Evolutionary conservation across 2,888 invertebrate species (phyloP).

Genomic region (Ligdia adustata): DNA sequence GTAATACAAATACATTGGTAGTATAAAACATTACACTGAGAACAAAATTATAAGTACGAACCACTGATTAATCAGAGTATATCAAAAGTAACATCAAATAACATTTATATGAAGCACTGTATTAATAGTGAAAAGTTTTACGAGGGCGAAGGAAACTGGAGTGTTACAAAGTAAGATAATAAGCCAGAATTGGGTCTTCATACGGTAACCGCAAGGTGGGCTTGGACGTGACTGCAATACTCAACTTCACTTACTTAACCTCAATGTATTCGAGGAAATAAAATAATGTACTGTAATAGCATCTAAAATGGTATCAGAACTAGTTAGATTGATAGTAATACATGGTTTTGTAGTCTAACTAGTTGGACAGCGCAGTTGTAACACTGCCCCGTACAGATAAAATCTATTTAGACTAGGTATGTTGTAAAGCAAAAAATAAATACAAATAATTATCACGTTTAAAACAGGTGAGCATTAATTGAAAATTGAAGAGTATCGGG

Average conservation of each 20-base stretch:
- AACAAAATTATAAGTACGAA: too few relatives aligned
- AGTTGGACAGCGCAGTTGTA: too few relatives aligned
- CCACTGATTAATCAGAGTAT: too few relatives aligned
- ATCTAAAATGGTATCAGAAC: too few relatives aligned
- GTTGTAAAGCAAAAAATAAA: too few relatives aligned
- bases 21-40: too few relatives aligned
- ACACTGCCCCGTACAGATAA: too few relatives aligned
- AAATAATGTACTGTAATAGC: conserved; percentile 31
- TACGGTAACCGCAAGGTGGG: conserved; percentile 48
- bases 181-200: conserved; percentile 48
- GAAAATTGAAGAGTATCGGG: conserved; percentile 36
- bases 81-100: conserved; percentile 15
- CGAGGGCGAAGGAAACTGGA: conserved; percentile 35
- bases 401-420: too few relatives aligned
- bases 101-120: conserved; percentile 15
- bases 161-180: conserved; percentile 58
- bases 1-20: too few relatives aligned
- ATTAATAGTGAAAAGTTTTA: conserved; percentile 36
- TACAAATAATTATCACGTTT: too few relatives aligned
- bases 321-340: too few relatives aligned
- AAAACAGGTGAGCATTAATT: conserved; percentile 25
- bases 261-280: conserved; percentile 28
- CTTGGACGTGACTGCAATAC: conserved; percentile 42
- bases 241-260: conserved; percentile 13
- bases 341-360: too few relatives aligned